Evolutionary conservation across 2,888 invertebrate species (phyloP), one percentile per base, ranked within the genome.

Genomic region (Tubulanus polymorphus): DNA sequence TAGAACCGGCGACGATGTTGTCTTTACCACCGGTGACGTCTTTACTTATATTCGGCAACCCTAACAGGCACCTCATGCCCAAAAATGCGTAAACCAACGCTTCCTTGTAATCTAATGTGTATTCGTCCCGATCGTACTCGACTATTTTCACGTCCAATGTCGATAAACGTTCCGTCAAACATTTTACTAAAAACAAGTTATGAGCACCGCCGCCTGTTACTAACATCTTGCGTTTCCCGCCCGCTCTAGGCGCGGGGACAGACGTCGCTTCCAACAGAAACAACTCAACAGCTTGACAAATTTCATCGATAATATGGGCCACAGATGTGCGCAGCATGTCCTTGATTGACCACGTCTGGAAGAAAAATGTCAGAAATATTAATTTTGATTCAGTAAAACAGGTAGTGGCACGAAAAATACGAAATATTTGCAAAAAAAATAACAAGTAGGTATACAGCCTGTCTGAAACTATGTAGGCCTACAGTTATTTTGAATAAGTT

Each of bases 171-270:
- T 55, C 55, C 25, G 59, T 52, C 27, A 75, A 63, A 5, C 54
- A 27, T 15, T 61, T 37, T 48, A 72, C 60, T 18, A 74, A 65
- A 55, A 63, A 67, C 37, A 62, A 60, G 60, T 74, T 74, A 52
- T 68, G 63, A 30, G 72, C 72, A n/a, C 74, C 74, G 6, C 75
- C 75, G 8, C 75, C 75, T 2, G 75, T 73, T 10, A 74, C 60
- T 18, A 75, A 62, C 23, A 75, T 62, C 23, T 61, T 62, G 27
- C 51, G 18, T 5, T 18, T 5, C 3, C 41, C 15, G 23, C 6
- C 23, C 23, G 18, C 23, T 41, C 20, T 18, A 5, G 41, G 23
- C 15, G 15, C 18, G 6, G 41, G 41, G 6, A 41, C 41, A 3
- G 3, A 18, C 10, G 35, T 10, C 10, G 35, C 10, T 15, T 18